phyloP scores from a whole-genome alignment of 2,888 invertebrate species.

The Labia minor region DNA sequence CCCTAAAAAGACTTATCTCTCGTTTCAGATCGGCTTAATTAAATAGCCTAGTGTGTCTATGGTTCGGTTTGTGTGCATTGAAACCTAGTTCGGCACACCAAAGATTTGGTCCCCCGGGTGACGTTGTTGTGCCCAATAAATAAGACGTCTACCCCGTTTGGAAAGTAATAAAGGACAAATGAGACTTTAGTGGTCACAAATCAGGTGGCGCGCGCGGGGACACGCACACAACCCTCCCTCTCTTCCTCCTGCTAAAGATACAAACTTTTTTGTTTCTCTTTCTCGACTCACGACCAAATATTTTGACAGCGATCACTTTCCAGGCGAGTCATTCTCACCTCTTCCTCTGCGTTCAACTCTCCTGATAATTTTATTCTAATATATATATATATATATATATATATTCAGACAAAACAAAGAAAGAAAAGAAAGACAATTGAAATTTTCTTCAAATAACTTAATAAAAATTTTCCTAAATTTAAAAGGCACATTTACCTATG shows the following conservation, averaged over 20 bases:
- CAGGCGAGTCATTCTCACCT: not conserved
- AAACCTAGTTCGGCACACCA: not conserved
- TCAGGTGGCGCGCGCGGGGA: conserved; percentile 7
- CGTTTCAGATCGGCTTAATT: not conserved
- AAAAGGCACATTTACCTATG: too few relatives aligned
- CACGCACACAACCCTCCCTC: not conserved
- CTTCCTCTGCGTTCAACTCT: too few relatives aligned
- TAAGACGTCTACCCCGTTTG: conserved; percentile 1
- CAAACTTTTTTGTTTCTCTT: conserved; percentile 4
- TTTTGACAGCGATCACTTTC: not conserved
- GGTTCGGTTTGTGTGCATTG: not conserved
- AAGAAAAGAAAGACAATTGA: not conserved
- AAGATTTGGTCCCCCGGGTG: not conserved
- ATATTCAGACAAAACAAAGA: too few relatives aligned
- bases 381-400: too few relatives aligned
- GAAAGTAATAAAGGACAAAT: conserved; percentile 13
- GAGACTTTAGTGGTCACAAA: conserved; percentile 7
- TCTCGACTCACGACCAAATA: not conserved
- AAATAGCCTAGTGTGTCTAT: conserved; percentile 5
- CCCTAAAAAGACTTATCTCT: not conserved
- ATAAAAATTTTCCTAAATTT: too few relatives aligned
- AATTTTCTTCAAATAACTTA: too few relatives aligned
- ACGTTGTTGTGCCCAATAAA: not conserved
- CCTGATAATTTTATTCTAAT: not conserved
- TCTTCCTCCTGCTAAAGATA: not conserved